These are phyloP conservation scores for Macrobrachium rosenbergii DNA, from an alignment of 1,140 invertebrate genomes.

Conservation along the genomic window DNA sequence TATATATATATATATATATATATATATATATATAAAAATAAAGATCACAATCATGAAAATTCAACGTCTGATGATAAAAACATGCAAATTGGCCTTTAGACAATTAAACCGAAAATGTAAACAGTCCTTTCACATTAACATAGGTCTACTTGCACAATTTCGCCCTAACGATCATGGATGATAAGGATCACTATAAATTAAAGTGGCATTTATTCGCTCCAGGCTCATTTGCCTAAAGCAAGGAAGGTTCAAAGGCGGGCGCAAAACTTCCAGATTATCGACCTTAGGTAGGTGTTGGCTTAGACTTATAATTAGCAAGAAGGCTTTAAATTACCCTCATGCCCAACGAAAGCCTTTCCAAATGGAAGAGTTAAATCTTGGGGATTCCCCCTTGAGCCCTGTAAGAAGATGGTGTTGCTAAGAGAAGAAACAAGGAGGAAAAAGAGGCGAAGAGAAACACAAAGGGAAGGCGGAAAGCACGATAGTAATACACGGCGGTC, in stretches of 20 bases:
- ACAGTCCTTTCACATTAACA: too few relatives aligned
- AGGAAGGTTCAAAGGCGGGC: constrained; percentile 21
- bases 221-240: constrained; percentile 42
- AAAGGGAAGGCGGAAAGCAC: constrained; percentile 4
- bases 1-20: constrained; percentile 15
- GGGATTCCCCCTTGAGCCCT: constrained; percentile 58
- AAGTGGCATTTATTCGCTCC: constrained; percentile 56
- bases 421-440: constrained; percentile 23
- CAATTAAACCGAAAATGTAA: too few relatives aligned
- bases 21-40: neutral
- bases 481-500: neutral
- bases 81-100: too few relatives aligned
- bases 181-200: constrained; percentile 64
- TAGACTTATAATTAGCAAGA: constrained; percentile 34
- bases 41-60: too few relatives aligned
- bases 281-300: constrained; percentile 36
- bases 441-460: constrained; percentile 3
- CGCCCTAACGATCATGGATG: constrained; percentile 62
- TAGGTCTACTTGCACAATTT: constrained; percentile 32
- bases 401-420: constrained; percentile 28
- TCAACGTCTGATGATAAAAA: too few relatives aligned
- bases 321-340: constrained; percentile 62
- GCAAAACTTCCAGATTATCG: constrained; percentile 24
- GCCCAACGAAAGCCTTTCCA: constrained; percentile 61
- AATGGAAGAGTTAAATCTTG: constrained; percentile 64